phyloP scores from a whole-genome alignment of 2,888 invertebrate genomes.

The Idaea dimidiata region DNA sequence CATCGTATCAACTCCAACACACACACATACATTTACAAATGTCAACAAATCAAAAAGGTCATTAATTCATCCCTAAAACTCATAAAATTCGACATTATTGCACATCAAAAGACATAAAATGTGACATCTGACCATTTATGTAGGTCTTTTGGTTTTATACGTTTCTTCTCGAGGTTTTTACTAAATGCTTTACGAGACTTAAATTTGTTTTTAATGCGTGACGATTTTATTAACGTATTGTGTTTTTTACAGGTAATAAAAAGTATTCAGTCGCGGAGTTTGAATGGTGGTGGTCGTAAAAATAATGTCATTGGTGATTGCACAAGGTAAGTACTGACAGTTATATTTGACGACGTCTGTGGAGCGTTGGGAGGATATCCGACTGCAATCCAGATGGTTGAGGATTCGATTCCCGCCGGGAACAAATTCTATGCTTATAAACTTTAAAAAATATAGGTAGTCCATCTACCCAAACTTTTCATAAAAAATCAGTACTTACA shows the following conservation, averaged over 20 bases:
- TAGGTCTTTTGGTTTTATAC: neutral
- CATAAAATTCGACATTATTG: neutral
- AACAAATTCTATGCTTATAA: too few species aligned
- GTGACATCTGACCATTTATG: neutral
- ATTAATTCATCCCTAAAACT: neutral
- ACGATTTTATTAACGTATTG: slow-evolving; percentile 15
- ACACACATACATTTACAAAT: neutral
- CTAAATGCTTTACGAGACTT: slow-evolving; percentile 10
- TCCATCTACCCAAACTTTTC: too few species aligned
- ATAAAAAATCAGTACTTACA: too few species aligned
- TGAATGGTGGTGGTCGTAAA: neutral
- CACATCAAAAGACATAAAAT: neutral
- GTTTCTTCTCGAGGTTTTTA: neutral
- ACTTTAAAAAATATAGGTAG: too few species aligned
- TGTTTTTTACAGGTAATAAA: slow-evolving; percentile 20
- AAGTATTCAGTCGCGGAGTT: neutral
- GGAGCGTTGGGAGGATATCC: too few species aligned
- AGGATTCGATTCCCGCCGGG: too few species aligned
- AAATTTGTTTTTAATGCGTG: slow-evolving; percentile 16
- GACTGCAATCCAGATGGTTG: too few species aligned
- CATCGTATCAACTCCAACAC: neutral
- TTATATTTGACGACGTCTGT: too few species aligned
- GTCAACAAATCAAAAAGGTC: neutral
- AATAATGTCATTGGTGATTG: neutral
- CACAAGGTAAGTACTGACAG: slow-evolving; percentile 4